Evolutionary conservation across 1,140 invertebrate genomes (phyloP).

Genomic region (Arion vulgaris): DNA sequence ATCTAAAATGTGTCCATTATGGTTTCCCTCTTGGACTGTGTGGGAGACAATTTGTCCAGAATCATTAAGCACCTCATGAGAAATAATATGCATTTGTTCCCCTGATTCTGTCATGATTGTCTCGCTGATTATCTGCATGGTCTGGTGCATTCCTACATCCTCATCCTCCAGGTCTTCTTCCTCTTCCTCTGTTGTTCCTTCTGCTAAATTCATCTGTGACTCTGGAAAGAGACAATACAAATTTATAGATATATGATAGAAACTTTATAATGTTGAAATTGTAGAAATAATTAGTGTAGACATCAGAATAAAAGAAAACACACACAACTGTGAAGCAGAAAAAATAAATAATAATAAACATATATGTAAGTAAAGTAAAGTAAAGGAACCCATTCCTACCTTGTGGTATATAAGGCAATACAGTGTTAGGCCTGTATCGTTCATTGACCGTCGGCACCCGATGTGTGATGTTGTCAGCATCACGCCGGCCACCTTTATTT

Average conservation of each 20-base stretch:
- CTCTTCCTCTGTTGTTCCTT: constrained; percentile 27
- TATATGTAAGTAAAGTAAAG: too few species aligned
- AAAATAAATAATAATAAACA: too few species aligned
- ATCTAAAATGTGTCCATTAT: not conserved
- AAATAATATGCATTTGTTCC: constrained; percentile 17
- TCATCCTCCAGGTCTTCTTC: constrained; percentile 25
- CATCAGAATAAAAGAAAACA: not conserved
- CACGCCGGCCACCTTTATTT: too few species aligned
- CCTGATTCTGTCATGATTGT: constrained; percentile 23
- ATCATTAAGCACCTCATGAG: not conserved
- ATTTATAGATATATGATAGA: too few species aligned
- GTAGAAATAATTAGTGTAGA: not conserved
- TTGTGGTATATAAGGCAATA: too few species aligned
- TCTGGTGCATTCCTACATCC: not conserved
- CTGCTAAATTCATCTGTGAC: not conserved
- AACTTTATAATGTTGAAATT: too few species aligned
- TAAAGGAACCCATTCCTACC: too few species aligned
- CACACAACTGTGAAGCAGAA: not conserved
- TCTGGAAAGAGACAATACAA: not conserved
- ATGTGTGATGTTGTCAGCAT: too few species aligned
- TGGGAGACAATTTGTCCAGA: not conserved
- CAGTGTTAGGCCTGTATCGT: too few species aligned
- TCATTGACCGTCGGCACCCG: too few species aligned
- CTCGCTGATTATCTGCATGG: constrained; percentile 27
- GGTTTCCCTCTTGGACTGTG: not conserved